Evolutionary conservation across 2,888 invertebrate species (phyloP), one percentile per base, ranked within the genome.

Genomic region (Pteria penguin): DNA sequence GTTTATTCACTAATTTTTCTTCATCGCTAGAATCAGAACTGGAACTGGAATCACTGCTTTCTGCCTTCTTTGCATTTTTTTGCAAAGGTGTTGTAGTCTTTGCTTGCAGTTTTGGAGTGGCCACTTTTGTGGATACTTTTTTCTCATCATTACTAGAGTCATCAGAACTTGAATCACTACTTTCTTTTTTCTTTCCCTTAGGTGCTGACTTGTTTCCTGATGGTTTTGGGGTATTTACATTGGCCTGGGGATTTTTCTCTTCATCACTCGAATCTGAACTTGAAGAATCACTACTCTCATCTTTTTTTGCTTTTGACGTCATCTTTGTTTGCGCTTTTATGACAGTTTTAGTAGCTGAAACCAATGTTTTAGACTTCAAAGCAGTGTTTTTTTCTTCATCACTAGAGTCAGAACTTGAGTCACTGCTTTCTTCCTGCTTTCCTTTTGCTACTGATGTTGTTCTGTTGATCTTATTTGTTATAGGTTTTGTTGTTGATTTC

Each of bases 1-100:
- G 29, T 55, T 74, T 75, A 54, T 79, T 81, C 2, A 65, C 60
- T n/a, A 75, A 66, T 54, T 80, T 78, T 29, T 82, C 79, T 58
- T 61, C 72, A 4, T 62, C 60, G 8, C 65, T 68, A 1, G 60
- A 45, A 18, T 29, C 36, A 29, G 62, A 36, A 24, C 68, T 72
- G 14, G 72, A 68, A 27, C 66, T 69, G n/a, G 36, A 45, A 45
- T 45, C 45, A 45, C 45, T 45, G 45, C 45, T 45, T 29, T 70
- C 31, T 45, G 57, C 52, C 24, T 33, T 73, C 26, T 52, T 69
- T 55, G 61, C 72, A 58, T 32, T 73, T 45, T 45, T 45, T 45
- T 45, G 45, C 18, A 45, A 14, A 45, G 18, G 11, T 45, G 8
- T 45, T 45, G 45, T 18, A 14, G 8, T 18, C 8, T 14, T 8